Evolutionary conservation across 2,797 vertebrate genomes (phyloP), one percentile per base, ranked within the genome.

Genomic region (Buphagus erythrorhynchus): DNA sequence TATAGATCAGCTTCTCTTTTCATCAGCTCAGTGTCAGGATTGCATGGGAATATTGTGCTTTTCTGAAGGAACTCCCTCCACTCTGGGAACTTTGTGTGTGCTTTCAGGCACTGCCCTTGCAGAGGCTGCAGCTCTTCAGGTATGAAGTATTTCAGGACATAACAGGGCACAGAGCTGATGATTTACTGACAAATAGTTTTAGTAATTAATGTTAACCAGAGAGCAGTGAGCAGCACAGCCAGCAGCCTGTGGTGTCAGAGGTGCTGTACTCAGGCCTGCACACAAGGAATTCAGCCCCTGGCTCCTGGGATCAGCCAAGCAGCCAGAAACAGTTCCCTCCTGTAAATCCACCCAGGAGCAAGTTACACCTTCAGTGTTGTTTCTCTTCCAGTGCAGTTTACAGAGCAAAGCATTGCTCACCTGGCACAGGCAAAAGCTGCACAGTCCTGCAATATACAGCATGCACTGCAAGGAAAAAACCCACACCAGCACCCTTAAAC

Each of bases 41-140:
- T 0, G 6, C 0, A 0, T 31, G 46, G 68, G 31, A 91, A 79
- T 38, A 48, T 1, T 24, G 16, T 66, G 45, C 9, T n/a, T 79
- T 87, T 80, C 66, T 75, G 12, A 42, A 51, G 76, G 48, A 90
- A 21, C 9, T 79, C 48, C 13, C 54, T 81, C 59, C 15, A 16
- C 49, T 54, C 84, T 9, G 28, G 49, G 52, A 92, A 40, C 18
- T 51, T 29, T 43, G 74, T 10, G 24, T 0, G 0, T 5, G 7
- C 18, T 63, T 85, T 74, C 68, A 80, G 72, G 42, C 61, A 46
- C 31, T 69, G 67, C n/a, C 79, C 62, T 68, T 36, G 49, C 62
- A 78, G 69, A 73, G 20, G 46, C 71, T 75, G 57, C 73, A 94
- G 54, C 79, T 93, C 62, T 25, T 71, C 33, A 51, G 73, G 48